Conservation (phyloP, 2,888 invertebrate genomes). For the Cybosia mesomella region DNA sequence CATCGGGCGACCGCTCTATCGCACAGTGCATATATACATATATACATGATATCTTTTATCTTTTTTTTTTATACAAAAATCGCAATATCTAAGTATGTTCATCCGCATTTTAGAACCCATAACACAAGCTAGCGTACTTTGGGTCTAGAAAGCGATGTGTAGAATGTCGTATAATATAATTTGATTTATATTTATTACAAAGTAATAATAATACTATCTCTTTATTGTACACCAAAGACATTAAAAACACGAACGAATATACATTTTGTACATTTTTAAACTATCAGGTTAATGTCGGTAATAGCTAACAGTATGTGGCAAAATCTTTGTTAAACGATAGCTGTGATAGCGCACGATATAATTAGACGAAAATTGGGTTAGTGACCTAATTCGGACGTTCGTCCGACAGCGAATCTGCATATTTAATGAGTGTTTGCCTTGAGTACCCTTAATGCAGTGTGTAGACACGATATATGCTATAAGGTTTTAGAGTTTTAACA, state of each 20-base stretch:
- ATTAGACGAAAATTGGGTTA: background rate
- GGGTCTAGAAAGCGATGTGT: no score
- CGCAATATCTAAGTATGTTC: no score
- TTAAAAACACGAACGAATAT: background rate
- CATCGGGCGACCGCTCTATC: background rate
- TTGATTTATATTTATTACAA: no score
- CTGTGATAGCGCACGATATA: background rate
- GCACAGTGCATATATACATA: no score
- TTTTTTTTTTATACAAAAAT: no score
- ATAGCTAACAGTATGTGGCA: constrained; percentile 1
- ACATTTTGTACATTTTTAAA: no score
- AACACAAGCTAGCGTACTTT: no score
- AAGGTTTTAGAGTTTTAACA: background rate
- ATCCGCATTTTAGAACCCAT: no score
- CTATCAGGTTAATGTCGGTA: background rate
- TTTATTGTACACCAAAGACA: background rate
- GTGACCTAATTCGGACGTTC: background rate
- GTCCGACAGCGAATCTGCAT: constrained; percentile 9
- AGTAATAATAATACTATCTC: no score
- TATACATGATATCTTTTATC: no score
- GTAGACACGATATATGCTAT: background rate
- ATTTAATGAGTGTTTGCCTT: constrained; percentile 8
- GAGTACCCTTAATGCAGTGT: constrained; percentile 3
- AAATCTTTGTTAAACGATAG: background rate
- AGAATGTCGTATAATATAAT: no score